Evolutionary conservation across 2,113 vertebrate genomes (phyloP).

Genomic region (Tragelaphus buxtoni): DNA sequence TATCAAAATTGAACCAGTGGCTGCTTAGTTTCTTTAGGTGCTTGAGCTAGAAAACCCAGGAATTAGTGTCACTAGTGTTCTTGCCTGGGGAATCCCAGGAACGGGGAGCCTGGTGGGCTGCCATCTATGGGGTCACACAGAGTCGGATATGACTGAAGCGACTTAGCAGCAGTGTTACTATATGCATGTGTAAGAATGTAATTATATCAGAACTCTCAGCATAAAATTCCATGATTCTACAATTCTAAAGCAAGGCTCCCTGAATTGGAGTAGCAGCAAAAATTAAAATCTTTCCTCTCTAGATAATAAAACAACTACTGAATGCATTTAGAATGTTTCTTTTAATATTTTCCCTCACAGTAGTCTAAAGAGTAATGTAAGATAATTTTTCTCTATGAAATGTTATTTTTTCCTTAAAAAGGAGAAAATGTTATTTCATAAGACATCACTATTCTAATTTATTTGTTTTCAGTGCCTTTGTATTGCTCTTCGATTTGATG

Average conservation of each 20-base stretch:
- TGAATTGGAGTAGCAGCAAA: not conserved
- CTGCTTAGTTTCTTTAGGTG: not conserved
- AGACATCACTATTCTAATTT: not conserved
- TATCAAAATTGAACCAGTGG: not conserved
- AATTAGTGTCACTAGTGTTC: not conserved
- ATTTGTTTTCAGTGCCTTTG: not conserved
- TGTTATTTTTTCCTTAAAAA: not conserved
- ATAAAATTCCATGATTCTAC: not conserved
- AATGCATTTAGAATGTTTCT: not conserved
- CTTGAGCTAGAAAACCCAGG: not conserved
- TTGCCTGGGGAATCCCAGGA: no score
- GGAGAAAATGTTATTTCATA: not conserved
- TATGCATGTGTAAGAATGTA: not conserved
- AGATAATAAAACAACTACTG: not conserved
- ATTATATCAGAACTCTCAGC: not conserved
- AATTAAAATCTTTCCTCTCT: not conserved
- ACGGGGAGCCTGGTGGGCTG: no score
- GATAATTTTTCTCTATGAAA: not conserved
- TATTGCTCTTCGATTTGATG: not conserved
- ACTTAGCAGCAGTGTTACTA: not conserved
- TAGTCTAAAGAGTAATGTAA: not conserved
- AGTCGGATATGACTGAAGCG: no score
- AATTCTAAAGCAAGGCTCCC: not conserved
- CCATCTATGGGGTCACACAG: no score
- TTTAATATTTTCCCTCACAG: not conserved